Evolutionary conservation across 2,113 vertebrate species (phyloP).

Genomic region (Colossoma macropomum): DNA sequence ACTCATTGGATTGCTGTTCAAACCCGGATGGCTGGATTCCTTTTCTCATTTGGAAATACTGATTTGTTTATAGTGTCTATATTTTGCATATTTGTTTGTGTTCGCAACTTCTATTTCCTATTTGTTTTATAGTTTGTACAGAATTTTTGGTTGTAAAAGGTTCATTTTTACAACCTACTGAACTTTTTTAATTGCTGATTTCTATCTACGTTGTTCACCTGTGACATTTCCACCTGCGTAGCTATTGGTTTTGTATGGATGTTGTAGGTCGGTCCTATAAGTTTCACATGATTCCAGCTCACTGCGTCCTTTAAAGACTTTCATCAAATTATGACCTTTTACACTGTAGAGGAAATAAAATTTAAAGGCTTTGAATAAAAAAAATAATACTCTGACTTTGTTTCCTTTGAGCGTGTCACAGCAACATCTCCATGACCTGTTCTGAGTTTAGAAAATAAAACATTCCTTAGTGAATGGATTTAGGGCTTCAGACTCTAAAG

Average conservation of each 20-base stretch:
- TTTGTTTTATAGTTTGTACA: constrained; percentile 44
- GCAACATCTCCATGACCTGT: not conserved
- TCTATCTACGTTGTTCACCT: constrained; percentile 19
- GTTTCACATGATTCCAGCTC: constrained; percentile 49
- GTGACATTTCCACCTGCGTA: constrained; percentile 12
- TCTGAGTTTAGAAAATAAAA: not conserved
- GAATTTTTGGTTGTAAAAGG: constrained; percentile 32
- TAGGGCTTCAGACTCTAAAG: constrained; percentile 3
- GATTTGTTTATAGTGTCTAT: constrained; percentile 57
- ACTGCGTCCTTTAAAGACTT: constrained; percentile 39
- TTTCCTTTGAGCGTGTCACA: not conserved
- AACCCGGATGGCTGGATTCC: constrained; percentile 26
- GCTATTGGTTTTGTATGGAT: constrained; percentile 56
- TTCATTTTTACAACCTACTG: constrained; percentile 13
- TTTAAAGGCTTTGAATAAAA: constrained; percentile 76
- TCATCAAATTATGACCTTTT: constrained; percentile 73
- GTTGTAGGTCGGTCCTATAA: constrained; percentile 54
- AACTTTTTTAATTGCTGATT: constrained; percentile 39
- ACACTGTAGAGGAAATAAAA: constrained; percentile 72
- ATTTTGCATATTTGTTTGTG: constrained; percentile 54
- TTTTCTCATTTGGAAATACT: constrained; percentile 50
- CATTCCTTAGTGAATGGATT: not conserved
- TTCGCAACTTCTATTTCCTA: constrained; percentile 41
- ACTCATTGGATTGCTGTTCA: constrained; percentile 56
- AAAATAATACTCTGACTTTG: constrained; percentile 53